Evolutionary conservation across 2,888 invertebrate genomes (phyloP).

Genomic region (Erebia epiphron): DNA sequence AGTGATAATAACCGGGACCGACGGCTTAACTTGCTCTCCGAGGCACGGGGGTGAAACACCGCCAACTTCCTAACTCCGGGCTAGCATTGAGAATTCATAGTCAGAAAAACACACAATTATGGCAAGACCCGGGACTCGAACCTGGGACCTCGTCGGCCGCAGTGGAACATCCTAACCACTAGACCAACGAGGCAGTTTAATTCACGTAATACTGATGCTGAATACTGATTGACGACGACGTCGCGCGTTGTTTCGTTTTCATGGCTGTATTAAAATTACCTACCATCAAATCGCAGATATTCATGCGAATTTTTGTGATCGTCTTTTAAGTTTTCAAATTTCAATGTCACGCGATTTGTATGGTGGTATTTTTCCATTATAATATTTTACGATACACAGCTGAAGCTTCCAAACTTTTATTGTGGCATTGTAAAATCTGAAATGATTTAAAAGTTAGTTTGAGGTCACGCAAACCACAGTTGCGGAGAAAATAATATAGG

Average conservation of each 20-base stretch:
- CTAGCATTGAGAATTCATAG: no score
- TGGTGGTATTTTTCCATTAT: constrained; percentile 1
- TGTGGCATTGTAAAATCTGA: background rate
- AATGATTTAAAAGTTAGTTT: background rate
- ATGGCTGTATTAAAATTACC: constrained; percentile 10
- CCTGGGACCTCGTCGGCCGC: no score
- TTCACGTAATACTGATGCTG: constrained; percentile 8
- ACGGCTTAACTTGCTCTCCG: no score
- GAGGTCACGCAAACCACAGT: background rate
- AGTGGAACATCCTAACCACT: no score
- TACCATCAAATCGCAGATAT: constrained; percentile 16
- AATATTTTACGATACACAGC: background rate
- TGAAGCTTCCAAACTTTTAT: background rate
- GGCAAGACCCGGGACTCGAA: no score
- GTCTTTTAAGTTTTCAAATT: constrained; percentile 13
- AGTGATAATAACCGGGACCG: no score
- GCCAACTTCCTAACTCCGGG: no score
- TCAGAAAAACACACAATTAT: no score
- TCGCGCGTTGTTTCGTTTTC: constrained; percentile 13
- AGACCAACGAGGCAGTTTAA: no score
- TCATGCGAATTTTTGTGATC: constrained; percentile 10
- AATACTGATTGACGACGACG: constrained; percentile 22
- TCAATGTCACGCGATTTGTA: constrained; percentile 30
- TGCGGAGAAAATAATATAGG: no score
- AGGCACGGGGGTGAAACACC: no score